Evolutionary conservation across 2,888 invertebrate genomes (phyloP).

Genomic region (Meteorus colon): DNA sequence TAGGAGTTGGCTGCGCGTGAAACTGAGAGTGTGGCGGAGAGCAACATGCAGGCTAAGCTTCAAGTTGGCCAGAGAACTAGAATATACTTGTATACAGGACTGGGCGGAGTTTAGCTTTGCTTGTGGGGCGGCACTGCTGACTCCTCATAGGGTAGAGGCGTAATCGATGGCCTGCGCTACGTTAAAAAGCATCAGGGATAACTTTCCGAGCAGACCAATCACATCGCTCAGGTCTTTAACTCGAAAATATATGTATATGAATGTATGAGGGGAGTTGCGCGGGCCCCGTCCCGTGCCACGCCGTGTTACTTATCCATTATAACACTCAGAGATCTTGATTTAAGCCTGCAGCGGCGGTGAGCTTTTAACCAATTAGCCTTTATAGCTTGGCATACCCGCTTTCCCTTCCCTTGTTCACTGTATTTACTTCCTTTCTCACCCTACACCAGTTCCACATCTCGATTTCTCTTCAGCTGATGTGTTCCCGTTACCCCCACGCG

Average conservation of each 20-base stretch:
- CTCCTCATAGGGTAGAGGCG: conserved; percentile 65
- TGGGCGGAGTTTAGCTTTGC: conserved; percentile 57
- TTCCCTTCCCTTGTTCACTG: conserved; percentile 40
- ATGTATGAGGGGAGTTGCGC: conserved; percentile 47
- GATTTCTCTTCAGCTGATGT: conserved; percentile 21
- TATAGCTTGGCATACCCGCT: conserved; percentile 66
- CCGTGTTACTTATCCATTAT: conserved; percentile 74
- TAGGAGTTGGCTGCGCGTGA: conserved; percentile 32
- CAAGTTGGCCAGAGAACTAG: conserved; percentile 53
- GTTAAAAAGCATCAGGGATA: conserved; percentile 61
- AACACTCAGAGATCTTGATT: conserved; percentile 74
- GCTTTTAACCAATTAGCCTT: conserved; percentile 74
- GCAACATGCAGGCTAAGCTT: conserved; percentile 33
- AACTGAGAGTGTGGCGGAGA: conserved; percentile 39
- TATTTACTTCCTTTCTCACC: neutral
- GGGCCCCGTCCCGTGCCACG: conserved; percentile 65
- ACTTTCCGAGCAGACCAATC: conserved; percentile 64
- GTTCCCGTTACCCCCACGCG: neutral
- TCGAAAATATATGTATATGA: conserved; percentile 63
- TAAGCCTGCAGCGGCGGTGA: conserved; percentile 73
- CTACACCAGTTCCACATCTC: neutral
- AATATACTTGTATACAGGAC: conserved; percentile 43
- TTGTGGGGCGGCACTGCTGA: conserved; percentile 61
- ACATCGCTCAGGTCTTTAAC: conserved; percentile 63
- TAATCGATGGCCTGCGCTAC: conserved; percentile 68